These are phyloP conservation scores for Lepilemur septentrionalis DNA, from an alignment of 2,797 vertebrate species.

Conservation along the genomic window DNA sequence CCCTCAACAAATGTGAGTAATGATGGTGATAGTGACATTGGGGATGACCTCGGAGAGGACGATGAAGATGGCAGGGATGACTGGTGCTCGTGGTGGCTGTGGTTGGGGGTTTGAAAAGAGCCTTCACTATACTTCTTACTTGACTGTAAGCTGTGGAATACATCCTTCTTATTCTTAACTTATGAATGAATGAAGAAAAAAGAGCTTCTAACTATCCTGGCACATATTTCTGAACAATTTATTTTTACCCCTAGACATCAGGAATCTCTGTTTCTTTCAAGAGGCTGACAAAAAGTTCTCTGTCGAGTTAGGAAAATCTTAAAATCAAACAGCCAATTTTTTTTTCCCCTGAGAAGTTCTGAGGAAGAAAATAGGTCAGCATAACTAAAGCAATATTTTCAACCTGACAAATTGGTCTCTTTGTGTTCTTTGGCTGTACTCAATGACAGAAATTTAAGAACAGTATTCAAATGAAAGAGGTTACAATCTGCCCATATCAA, in stretches of 20 bases:
- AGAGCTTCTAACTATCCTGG: neutral
- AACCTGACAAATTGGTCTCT: constrained; percentile 65
- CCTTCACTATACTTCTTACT: neutral
- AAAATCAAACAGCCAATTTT: constrained; percentile 48
- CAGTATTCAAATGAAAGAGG: constrained; percentile 28
- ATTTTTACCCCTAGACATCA: constrained; percentile 23
- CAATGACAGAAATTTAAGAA: constrained; percentile 59
- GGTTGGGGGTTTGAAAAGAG: neutral
- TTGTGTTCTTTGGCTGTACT: constrained; percentile 67
- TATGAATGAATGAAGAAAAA: neutral
- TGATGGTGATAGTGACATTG: neutral
- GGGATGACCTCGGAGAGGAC: neutral
- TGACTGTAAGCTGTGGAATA: neutral
- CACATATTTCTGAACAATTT: constrained; percentile 24
- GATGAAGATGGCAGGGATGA: neutral
- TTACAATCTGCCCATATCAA: constrained; percentile 28
- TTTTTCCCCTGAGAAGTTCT: constrained; percentile 52
- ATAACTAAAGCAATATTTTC: constrained; percentile 62
- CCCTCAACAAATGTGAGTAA: too few relatives aligned
- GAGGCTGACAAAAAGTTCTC: constrained; percentile 40
- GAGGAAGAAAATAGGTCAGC: constrained; percentile 64
- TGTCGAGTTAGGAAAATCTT: constrained; percentile 43
- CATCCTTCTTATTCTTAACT: neutral
- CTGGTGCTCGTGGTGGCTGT: neutral
- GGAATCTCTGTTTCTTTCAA: constrained; percentile 45